A percentile compares a stretch with the other conserved stretches of the same genome.
These are phyloP conservation scores for Picathartes gymnocephalus DNA, from an alignment of 2,113 vertebrate species.

Conservation along the genomic window DNA sequence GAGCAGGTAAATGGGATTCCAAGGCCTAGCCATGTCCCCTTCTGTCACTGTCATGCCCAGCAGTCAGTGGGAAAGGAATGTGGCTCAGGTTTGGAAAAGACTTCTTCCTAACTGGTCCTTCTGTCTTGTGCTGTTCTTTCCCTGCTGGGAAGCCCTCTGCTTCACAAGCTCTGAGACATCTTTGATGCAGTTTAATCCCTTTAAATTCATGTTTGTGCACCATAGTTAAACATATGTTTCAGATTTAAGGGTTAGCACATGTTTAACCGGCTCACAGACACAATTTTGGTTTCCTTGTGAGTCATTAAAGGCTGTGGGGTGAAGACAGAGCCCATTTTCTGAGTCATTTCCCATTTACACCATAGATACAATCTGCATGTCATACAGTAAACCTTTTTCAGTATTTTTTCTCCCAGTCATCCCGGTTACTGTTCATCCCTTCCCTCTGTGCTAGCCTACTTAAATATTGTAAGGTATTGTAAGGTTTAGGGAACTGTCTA, in stretches of 20 bases:
- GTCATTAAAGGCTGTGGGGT: not conserved
- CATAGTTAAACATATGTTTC: not conserved
- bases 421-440: not conserved
- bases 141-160: not conserved
- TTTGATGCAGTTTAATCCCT: not conserved
- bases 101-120: not conserved
- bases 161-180: not conserved
- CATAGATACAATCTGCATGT: not conserved
- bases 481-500: not conserved
- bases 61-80: not conserved
- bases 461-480: not conserved
- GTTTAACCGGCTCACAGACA: not conserved
- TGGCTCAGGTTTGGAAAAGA: not conserved
- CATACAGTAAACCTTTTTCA: not conserved
- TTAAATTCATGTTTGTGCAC: not conserved
- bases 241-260: not conserved
- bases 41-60: not conserved
- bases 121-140: not conserved
- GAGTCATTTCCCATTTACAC: not conserved
- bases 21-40: fast-evolving
- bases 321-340: not conserved
- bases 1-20: not conserved
- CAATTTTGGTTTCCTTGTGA: not conserved
- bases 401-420: not conserved
- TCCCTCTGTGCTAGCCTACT: not conserved